Evolutionary conservation across 2,797 vertebrate species (phyloP).

Genomic region (Australoheros facetus): DNA sequence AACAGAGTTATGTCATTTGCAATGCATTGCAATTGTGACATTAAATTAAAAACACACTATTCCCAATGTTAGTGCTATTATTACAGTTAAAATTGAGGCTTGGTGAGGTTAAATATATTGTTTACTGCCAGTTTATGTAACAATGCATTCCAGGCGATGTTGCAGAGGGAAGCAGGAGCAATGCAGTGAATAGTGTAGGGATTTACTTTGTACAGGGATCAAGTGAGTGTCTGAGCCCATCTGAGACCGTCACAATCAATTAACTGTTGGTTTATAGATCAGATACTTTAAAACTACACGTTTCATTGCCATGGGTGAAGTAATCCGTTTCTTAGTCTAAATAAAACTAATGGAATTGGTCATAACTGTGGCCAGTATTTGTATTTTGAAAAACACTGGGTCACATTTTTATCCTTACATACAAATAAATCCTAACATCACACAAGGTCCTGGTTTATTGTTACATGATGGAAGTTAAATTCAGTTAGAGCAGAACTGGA

Average conservation of each 20-base stretch:
- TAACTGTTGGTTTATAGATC: not conserved
- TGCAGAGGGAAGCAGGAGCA: not conserved
- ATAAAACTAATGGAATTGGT: not conserved
- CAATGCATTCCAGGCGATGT: not conserved
- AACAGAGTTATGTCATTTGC: not conserved
- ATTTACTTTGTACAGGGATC: not conserved
- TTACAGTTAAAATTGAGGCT: not conserved
- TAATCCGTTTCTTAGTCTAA: not conserved
- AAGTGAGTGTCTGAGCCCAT: not conserved
- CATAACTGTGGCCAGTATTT: not conserved
- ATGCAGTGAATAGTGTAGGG: not conserved
- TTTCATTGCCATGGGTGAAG: too few relatives aligned
- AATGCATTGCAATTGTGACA: not conserved
- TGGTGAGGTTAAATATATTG: rapidly evolving
- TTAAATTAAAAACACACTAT: not conserved
- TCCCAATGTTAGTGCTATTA: rapidly evolving
- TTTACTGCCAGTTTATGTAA: not conserved
- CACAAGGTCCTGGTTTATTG: not conserved
- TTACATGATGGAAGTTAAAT: not conserved
- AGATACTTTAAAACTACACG: too few relatives aligned
- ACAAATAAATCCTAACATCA: not conserved
- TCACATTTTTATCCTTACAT: not conserved
- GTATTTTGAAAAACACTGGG: not conserved
- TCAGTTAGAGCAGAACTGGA: not conserved
- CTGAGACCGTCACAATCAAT: not conserved